phyloP scores from a whole-genome alignment of 2,888 invertebrate genomes.

The Anoplius nigerrimus region DNA sequence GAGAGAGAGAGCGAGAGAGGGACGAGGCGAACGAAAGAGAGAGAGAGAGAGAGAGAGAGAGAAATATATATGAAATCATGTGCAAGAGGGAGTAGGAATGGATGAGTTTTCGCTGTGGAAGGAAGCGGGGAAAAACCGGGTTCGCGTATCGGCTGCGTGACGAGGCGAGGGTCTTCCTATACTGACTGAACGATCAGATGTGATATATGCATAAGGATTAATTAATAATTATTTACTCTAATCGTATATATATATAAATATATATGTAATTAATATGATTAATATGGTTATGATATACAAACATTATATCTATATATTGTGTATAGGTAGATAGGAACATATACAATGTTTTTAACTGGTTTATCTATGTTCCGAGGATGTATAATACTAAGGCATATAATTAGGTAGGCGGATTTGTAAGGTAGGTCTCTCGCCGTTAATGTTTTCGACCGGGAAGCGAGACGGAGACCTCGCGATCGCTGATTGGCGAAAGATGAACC shows the following conservation, averaged over 20 bases:
- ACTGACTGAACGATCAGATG: conserved; percentile 76
- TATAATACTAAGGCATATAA: conserved; percentile 59
- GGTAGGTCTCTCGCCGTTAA: conserved; percentile 58
- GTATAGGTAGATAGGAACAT: conserved; percentile 53
- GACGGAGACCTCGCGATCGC: conserved; percentile 44
- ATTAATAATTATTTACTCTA: conserved; percentile 70
- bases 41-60: conserved; percentile 6
- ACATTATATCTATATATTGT: conserved; percentile 61
- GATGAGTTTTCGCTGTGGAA: conserved; percentile 13
- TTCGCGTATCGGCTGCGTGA: conserved; percentile 59
- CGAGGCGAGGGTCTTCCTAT: conserved; percentile 74
- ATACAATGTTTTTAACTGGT: conserved; percentile 73
- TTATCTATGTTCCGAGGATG: conserved; percentile 72
- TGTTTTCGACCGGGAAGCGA: conserved; percentile 58
- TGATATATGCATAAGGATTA: conserved; percentile 74
- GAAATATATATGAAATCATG: conserved; percentile 3
- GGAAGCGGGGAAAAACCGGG: conserved; percentile 30
- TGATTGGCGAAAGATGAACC: background rate
- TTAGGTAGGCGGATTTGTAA: conserved; percentile 56
- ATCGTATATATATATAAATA: conserved; percentile 63
- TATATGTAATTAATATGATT: conserved; percentile 60
- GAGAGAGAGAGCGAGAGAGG: conserved; percentile 27
- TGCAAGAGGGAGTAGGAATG: conserved; percentile 2
- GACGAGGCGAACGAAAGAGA: conserved; percentile 23
- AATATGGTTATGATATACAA: conserved; percentile 67